Percentiles rank a stretch among this genome's conserved stretches.
These are phyloP conservation scores for Clivina fossor DNA, from an alignment of 2,888 invertebrate genomes.

Conservation along the genomic window DNA sequence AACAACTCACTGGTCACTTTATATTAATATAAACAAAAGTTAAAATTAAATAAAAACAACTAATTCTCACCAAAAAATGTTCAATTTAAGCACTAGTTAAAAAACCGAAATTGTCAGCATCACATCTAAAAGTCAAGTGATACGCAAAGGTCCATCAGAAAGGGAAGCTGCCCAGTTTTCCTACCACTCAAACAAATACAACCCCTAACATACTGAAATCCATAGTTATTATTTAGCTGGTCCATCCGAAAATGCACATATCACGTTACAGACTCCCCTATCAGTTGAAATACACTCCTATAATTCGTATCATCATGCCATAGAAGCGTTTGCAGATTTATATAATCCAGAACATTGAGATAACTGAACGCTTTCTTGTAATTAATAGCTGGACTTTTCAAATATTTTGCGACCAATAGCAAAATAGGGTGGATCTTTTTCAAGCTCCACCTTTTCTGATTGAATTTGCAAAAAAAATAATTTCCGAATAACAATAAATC, in stretches of 20 bases:
- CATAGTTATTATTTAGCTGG: slow-evolving; percentile 12
- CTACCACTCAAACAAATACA: slow-evolving; percentile 7
- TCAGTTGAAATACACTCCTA: slow-evolving; percentile 25
- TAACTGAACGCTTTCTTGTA: neutral
- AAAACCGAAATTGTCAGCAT: too few species aligned
- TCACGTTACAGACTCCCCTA: slow-evolving; percentile 24
- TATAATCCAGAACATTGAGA: neutral
- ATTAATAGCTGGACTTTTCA: neutral
- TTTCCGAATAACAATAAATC: too few species aligned
- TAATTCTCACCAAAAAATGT: too few species aligned
- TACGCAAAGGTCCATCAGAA: neutral
- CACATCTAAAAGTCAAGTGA: slow-evolving; percentile 28
- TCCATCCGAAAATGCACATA: slow-evolving; percentile 16
- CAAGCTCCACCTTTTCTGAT: slow-evolving; percentile 7
- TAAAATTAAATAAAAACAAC: neutral
- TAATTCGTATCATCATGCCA: slow-evolving; percentile 4
- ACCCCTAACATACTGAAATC: neutral
- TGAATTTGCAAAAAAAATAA: neutral
- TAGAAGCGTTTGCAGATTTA: neutral
- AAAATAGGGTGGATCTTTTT: neutral
- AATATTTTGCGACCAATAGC: slow-evolving; percentile 1
- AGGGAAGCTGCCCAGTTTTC: slow-evolving; percentile 20
- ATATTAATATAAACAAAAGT: neutral
- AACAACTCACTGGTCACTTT: neutral
- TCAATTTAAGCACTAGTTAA: too few species aligned